Evolutionary conservation across 2,797 vertebrate genomes (phyloP), one percentile per base, ranked within the genome.

Genomic region (Yasuhikotakia modesta): DNA sequence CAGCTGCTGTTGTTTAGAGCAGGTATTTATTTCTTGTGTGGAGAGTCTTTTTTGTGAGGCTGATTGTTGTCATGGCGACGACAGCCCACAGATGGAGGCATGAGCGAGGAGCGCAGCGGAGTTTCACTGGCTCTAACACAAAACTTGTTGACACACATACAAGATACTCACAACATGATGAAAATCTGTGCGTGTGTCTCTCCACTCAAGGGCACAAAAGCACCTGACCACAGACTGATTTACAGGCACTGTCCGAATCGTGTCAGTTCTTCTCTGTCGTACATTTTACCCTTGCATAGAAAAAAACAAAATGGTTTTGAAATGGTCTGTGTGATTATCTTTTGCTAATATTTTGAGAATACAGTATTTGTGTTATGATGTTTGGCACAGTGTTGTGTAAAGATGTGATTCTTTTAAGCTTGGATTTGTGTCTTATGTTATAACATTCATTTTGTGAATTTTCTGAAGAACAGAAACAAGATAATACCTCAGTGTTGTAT

Each of bases 41-140:
- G n/a, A n/a, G 88, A 87, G 89, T 90, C 89, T 85, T 91, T 91
- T 82, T 71, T 90, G 93, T 92, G 92, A 92, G 92, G 86, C 85
- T 90, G 90, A 92, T 92, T 0, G 92, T 99, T 96, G 93, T 96
- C 94, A 98, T 97, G 94, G 96, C 91, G 95, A 98, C 93, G 86
- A 94, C 93, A 95, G 93, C 96, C 94, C 93, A 93, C 91, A 79
- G 89, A 91, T 88, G 70, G 66, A 71, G 61, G 74, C 57, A 53
- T n/a, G n/a, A n/a, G n/a, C n/a, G n/a, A 76, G 57, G 76, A 78
- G 66, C 58, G n/a, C n/a, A n/a, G n/a, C n/a, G n/a, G 74, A 77
- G 77, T 82, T 94, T 87, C 90, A 91, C 89, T 91, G 89, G 87
- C 85, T 87, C 87, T 78, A 81, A 81, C 85, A 79, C 81, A 73